Evolutionary conservation across 2,113 vertebrate genomes (phyloP).

Genomic region (Paradisaea rubra): DNA sequence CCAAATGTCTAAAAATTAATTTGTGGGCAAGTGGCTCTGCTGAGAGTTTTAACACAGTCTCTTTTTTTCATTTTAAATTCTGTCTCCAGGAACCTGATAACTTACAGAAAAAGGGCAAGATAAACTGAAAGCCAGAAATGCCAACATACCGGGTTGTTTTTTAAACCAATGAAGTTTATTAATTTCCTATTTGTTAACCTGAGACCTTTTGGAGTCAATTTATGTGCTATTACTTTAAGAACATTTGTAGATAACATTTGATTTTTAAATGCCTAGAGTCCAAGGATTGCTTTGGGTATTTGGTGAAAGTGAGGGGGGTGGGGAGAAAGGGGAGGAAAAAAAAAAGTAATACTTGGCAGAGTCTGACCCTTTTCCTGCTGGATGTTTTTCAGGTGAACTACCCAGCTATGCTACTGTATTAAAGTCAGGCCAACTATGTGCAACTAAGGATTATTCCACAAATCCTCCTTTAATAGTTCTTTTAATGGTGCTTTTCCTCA

Average conservation of each 20-base stretch:
- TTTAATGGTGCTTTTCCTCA: neutral
- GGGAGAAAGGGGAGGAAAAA: neutral
- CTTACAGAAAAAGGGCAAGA: neutral
- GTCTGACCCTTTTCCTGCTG: neutral
- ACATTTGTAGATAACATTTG: neutral
- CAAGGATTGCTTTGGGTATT: neutral
- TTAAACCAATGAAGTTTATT: neutral
- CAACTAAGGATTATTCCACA: slow-evolving; percentile 29
- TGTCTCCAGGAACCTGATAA: neutral
- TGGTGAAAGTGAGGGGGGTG: neutral
- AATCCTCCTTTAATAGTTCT: neutral
- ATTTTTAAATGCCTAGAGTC: neutral
- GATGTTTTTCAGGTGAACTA: slow-evolving; percentile 50
- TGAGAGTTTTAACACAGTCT: neutral
- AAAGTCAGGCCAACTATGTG: slow-evolving; percentile 3
- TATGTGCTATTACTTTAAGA: neutral
- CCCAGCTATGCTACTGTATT: neutral
- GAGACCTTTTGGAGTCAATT: neutral
- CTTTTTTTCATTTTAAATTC: neutral
- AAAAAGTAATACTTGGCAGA: neutral
- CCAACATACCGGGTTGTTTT: neutral
- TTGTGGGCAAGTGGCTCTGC: neutral
- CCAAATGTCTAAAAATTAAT: slow-evolving; percentile 4
- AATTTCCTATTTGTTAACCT: neutral
- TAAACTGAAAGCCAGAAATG: neutral